phyloP scores from a whole-genome alignment of 2,113 vertebrate genomes.

The Misgurnus mizolepis region DNA sequence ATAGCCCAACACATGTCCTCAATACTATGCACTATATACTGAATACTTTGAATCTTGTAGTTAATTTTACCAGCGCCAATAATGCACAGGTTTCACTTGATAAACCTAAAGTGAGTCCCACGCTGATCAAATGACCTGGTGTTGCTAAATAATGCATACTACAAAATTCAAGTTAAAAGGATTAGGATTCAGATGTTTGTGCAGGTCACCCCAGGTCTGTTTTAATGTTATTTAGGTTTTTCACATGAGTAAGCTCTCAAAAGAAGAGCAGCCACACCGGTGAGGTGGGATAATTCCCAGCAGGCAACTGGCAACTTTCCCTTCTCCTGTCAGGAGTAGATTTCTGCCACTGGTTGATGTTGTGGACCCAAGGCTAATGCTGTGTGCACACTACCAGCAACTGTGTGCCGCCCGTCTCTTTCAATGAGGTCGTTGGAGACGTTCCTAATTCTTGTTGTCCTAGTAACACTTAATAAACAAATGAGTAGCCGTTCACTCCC shows the following conservation, averaged over 20 bases:
- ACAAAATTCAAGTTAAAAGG: slow-evolving; percentile 38
- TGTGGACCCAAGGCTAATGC: slow-evolving; percentile 30
- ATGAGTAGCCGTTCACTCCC: too few relatives aligned
- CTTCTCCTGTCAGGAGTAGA: slow-evolving; percentile 34
- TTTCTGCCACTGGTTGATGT: slow-evolving; percentile 39
- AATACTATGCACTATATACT: too few relatives aligned
- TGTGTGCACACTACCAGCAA: background rate
- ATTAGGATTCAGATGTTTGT: slow-evolving; percentile 43
- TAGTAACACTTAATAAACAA: too few relatives aligned
- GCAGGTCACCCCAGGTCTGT: slow-evolving; percentile 30
- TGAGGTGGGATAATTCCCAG: slow-evolving; percentile 35
- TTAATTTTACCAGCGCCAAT: too few relatives aligned
- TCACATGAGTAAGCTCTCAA: slow-evolving; percentile 30
- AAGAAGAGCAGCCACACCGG: slow-evolving; percentile 18
- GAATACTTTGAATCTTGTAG: too few relatives aligned
- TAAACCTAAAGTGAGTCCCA: slow-evolving; percentile 41
- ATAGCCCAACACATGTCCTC: too few relatives aligned
- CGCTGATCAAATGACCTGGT: slow-evolving; percentile 46
- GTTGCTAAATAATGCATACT: slow-evolving; percentile 57
- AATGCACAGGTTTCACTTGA: background rate
- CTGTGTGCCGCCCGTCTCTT: too few relatives aligned
- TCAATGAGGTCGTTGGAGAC: too few relatives aligned
- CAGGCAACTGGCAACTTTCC: background rate
- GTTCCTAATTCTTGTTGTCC: too few relatives aligned
- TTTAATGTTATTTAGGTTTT: background rate